A percentile compares a stretch with the other conserved stretches of the same genome.
phyloP scores from a whole-genome alignment of 37 sponge, comb jelly and placozoan genomes.

The Halichondria panicea region DNA sequence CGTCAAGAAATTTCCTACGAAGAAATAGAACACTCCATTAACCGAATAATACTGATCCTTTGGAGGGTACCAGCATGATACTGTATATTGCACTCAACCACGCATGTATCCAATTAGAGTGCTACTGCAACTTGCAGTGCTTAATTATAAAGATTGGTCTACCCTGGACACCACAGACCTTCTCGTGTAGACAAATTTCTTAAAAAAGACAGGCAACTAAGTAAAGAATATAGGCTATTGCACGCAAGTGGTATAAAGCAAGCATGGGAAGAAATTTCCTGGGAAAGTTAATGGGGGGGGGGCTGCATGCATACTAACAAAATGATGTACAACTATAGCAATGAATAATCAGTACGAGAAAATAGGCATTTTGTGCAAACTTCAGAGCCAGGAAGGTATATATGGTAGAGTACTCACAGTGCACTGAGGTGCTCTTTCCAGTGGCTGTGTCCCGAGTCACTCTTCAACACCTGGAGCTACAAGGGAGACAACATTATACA shows the following conservation, averaged over 20 bases:
- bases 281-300: too few species aligned
- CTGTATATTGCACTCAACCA: too few species aligned
- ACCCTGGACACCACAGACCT: too few species aligned
- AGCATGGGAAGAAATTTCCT: too few species aligned
- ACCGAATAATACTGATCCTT: not conserved
- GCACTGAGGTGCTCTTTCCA: constrained; percentile 34
- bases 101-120: too few species aligned
- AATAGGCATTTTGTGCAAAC: not conserved
- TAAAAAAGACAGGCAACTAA: too few species aligned
- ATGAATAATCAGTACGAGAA: not conserved
- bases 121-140: too few species aligned
- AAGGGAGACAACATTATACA: not conserved
- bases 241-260: too few species aligned
- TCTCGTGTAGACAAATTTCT: too few species aligned
- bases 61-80: too few species aligned
- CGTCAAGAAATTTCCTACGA: not conserved
- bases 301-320: not conserved
- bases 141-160: too few species aligned
- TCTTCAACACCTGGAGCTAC: constrained; percentile 6
- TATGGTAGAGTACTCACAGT: not conserved
- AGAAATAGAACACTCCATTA: not conserved
- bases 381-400: not conserved
- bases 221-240: too few species aligned
- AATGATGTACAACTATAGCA: not conserved
- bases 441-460: not conserved